A percentile compares a stretch with the other conserved stretches of the same genome.
These are phyloP conservation scores for Sinosuthora webbiana DNA, from an alignment of 2,113 vertebrate genomes.

Conservation along the genomic window DNA sequence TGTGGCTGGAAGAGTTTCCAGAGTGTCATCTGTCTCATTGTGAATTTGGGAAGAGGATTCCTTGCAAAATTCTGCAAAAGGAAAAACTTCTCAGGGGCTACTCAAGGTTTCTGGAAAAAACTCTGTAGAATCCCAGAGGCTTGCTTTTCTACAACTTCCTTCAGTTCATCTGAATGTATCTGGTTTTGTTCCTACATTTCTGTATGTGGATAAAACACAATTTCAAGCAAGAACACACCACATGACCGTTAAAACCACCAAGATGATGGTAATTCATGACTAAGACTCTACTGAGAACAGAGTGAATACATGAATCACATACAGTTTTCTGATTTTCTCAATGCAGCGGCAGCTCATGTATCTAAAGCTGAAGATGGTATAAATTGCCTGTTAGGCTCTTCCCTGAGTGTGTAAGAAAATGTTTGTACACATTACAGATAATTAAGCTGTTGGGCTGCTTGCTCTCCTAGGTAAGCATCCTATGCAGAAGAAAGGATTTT, in stretches of 20 bases:
- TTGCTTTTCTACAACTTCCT: neutral
- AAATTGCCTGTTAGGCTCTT: neutral
- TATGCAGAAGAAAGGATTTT: neutral
- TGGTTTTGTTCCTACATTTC: neutral
- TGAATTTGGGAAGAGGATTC: neutral
- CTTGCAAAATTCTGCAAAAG: neutral
- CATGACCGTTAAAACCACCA: neutral
- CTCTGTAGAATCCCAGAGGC: neutral
- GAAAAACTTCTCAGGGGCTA: neutral
- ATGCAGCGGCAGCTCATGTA: neutral
- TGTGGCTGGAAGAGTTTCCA: neutral
- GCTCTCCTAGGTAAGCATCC: neutral
- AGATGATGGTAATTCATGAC: neutral
- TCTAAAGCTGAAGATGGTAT: neutral
- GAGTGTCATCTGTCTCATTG: neutral
- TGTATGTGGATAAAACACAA: neutral
- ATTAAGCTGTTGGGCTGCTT: neutral
- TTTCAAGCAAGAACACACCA: neutral
- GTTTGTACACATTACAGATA: neutral
- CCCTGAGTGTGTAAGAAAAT: neutral
- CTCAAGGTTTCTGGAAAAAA: neutral
- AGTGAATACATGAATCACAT: neutral
- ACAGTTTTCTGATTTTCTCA: neutral
- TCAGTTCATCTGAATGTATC: neutral
- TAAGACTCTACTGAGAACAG: neutral